These are phyloP conservation scores for Drosophila nigromelanica DNA, from an alignment of 1,140 invertebrate genomes.

Conservation along the genomic window DNA sequence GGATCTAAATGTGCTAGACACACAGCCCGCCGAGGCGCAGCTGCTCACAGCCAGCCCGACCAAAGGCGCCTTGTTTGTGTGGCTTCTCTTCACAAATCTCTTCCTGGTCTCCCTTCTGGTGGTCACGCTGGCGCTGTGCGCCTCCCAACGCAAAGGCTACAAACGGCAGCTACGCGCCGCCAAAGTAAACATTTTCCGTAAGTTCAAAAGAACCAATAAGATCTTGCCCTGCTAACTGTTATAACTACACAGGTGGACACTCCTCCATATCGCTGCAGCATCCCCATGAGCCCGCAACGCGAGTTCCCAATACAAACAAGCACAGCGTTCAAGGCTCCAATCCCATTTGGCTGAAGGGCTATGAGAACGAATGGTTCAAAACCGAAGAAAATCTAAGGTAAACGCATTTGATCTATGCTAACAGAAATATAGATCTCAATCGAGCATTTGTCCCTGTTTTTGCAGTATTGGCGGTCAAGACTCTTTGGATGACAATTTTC, in stretches of 20 bases:
- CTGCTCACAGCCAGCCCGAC: slow-evolving; percentile 85
- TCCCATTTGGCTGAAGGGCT: slow-evolving; percentile 97
- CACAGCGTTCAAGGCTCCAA: slow-evolving; percentile 97
- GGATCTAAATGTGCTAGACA: slow-evolving; percentile 95
- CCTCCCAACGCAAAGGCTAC: slow-evolving; percentile 93
- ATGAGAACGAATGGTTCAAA: slow-evolving; percentile 98
- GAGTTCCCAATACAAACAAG: slow-evolving; percentile 97
- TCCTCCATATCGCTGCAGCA: slow-evolving; percentile 70
- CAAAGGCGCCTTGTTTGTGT: slow-evolving; percentile 87
- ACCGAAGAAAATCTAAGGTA: slow-evolving; percentile 91
- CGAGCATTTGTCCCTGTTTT: too few species aligned
- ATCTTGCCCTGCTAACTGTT: background rate
- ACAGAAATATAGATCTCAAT: too few species aligned
- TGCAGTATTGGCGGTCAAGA: slow-evolving; percentile 89
- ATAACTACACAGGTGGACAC: slow-evolving; percentile 48
- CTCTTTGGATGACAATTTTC: slow-evolving; percentile 92
- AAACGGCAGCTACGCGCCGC: slow-evolving; percentile 95
- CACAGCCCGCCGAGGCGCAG: slow-evolving; percentile 90
- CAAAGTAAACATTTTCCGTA: slow-evolving; percentile 95
- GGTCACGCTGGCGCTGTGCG: slow-evolving; percentile 90
- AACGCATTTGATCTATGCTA: background rate
- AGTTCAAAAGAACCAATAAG: slow-evolving; percentile 52
- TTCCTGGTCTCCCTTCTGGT: slow-evolving; percentile 91
- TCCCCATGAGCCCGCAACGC: slow-evolving; percentile 82
- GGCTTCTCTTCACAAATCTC: slow-evolving; percentile 91